Conservation (phyloP, 2,888 invertebrate species). For the Sminthurinus aureus region DNA sequence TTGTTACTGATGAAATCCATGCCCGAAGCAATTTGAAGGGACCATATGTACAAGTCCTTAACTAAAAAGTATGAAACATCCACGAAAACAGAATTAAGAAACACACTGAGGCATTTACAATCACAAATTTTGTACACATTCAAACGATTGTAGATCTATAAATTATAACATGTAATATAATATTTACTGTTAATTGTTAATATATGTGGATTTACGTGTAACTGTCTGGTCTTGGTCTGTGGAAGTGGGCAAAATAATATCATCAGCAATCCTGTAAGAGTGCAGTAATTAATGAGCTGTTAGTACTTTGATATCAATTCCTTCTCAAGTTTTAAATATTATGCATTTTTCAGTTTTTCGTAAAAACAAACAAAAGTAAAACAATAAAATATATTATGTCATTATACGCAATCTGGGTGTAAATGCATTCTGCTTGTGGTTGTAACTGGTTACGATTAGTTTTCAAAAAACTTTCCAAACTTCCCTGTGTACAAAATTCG, state of each 20-base stretch:
- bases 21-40: slow-evolving; percentile 20
- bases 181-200: too few species aligned
- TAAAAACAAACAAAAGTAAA: not conserved
- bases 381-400: too few species aligned
- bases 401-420: slow-evolving; percentile 21
- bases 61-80: not conserved
- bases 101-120: too few species aligned
- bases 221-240: too few species aligned
- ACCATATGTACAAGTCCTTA: slow-evolving; percentile 27
- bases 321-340: not conserved
- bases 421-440: slow-evolving; percentile 11
- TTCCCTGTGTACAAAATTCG: slow-evolving; percentile 25
- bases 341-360: not conserved
- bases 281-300: not conserved
- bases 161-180: too few species aligned
- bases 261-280: not conserved
- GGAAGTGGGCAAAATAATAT: not conserved
- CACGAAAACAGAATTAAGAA: too few species aligned
- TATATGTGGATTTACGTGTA: too few species aligned
- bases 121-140: too few species aligned
- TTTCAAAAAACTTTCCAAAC: slow-evolving; percentile 26
- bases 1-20: not conserved
- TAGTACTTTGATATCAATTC: not conserved
- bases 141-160: too few species aligned
- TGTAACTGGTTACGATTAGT: slow-evolving; percentile 2